Evolutionary conservation across 1,140 invertebrate species (phyloP).

Genomic region (Melipona quadrifasciata): DNA sequence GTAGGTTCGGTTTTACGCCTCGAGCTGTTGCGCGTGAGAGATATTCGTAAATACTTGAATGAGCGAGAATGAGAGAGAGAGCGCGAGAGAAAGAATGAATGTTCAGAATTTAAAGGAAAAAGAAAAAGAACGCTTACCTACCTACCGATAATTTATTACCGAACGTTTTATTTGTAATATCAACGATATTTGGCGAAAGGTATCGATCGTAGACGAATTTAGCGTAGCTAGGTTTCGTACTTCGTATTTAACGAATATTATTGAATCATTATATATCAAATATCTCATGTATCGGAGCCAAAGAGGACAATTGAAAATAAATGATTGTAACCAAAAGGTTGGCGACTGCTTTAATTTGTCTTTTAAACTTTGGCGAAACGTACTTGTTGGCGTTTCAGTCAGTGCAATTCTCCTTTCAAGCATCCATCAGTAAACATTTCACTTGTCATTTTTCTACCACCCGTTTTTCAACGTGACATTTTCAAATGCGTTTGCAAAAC

Average conservation of each 20-base stretch:
- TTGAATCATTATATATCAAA: slow-evolving; percentile 68
- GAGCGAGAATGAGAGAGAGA: slow-evolving; percentile 28
- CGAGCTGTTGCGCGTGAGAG: slow-evolving; percentile 15
- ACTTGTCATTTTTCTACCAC: too few species aligned
- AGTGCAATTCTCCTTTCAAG: too few species aligned
- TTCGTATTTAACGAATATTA: slow-evolving; percentile 72
- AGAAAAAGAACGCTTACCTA: slow-evolving; percentile 46
- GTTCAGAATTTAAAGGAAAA: background rate
- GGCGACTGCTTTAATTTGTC: background rate
- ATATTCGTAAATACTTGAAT: slow-evolving; percentile 1
- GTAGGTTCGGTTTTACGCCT: slow-evolving; percentile 50
- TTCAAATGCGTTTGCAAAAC: too few species aligned
- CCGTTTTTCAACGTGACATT: too few species aligned
- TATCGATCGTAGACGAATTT: slow-evolving; percentile 64
- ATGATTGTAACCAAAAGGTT: slow-evolving; percentile 62
- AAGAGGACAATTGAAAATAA: slow-evolving; percentile 69
- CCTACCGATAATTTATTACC: slow-evolving; percentile 55
- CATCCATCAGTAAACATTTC: too few species aligned
- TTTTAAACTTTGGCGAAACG: background rate
- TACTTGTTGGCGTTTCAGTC: background rate
- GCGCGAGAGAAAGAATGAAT: slow-evolving; percentile 4
- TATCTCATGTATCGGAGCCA: slow-evolving; percentile 65
- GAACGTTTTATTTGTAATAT: slow-evolving; percentile 66
- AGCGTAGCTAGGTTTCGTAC: slow-evolving; percentile 70
- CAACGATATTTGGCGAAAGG: slow-evolving; percentile 46